Base-by-base conservation (phyloP, 1,140 invertebrate genomes). In the Conus betulinus region DNA sequence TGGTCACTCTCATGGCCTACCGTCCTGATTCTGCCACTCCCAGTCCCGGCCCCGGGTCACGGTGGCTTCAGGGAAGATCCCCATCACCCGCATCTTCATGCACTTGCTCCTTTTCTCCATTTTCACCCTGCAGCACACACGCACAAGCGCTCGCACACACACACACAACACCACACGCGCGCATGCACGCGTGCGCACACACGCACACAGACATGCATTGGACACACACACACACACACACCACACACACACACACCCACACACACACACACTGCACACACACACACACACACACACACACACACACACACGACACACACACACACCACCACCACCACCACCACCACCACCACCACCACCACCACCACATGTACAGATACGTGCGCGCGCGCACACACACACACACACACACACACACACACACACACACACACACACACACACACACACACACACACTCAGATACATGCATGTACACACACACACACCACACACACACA, bases 1-100 rank as follows among this genome's bases (percentile, higher is more conserved):
- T 39, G 39, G 39, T 39, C 39, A 39, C 3, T 3, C 39, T 39
- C 89, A 87, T 87, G 88, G 91, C 39, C 39, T 39, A 91, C 90
- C 90, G 53, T 91, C 91, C 84, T 91, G 88, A 25, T 91, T 79
- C 39, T 52, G 74, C 88, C 90, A 90, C 87, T 90, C 88, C 91
- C 91, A 91, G 74, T 91, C 88, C 39, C 52, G 51, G 39, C 91
- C 91, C 88, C n/a, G n/a, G 20, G 88, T 60, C 27, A 98, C 98
- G 95, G 97, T 97, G 10, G 98, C 97, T 82, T 97, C 97, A 51
- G 97, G 96, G 95, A 98, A 98, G 89, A 98, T 98, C 4, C 98
- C 98, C 71, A 87, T 83, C 60, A 86, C 85, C 15, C 78, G 85
- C 3, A 87, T 83, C 84, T 74, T 87, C 20, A 84, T 78, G 15